Percentiles rank a stretch among this genome's conserved stretches.
These are phyloP conservation scores for Mechanitis mazaeus DNA, from an alignment of 2,888 invertebrate species.

Conservation along the genomic window DNA sequence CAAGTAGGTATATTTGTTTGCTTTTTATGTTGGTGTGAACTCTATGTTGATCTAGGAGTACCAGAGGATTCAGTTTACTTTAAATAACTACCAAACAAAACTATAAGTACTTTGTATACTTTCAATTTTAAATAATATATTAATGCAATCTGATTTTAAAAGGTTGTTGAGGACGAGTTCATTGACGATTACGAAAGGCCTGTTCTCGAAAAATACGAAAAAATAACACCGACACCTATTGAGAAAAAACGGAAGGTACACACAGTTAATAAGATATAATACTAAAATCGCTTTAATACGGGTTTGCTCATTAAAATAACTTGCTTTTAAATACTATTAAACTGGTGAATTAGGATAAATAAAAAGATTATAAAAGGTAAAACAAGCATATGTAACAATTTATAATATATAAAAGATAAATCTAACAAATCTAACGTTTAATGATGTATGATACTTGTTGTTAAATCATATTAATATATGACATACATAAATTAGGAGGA, in stretches of 20 bases:
- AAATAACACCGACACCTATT: constrained; percentile 68
- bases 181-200: constrained; percentile 86
- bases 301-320: constrained; percentile 11
- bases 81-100: too few species aligned
- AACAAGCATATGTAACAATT: background rate
- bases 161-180: constrained; percentile 69
- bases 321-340: background rate
- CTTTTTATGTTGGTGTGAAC: too few species aligned
- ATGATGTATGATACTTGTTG: too few species aligned
- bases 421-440: too few species aligned
- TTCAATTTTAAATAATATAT: background rate
- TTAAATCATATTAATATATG: background rate
- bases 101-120: background rate
- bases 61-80: too few species aligned
- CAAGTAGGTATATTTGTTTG: background rate
- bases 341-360: too few species aligned
- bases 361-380: too few species aligned
- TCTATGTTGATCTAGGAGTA: too few species aligned
- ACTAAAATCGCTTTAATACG: constrained; percentile 16
- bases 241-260: constrained; percentile 74
- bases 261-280: constrained; percentile 2
- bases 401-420: background rate
- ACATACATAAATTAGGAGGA: constrained; percentile 32
- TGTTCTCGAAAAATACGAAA: constrained; percentile 83
- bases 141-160: constrained; percentile 36